A percentile compares a stretch with the other conserved stretches of the same genome.
Evolutionary conservation across 2,113 vertebrate genomes (phyloP).

Genomic region (Heterotis niloticus): DNA sequence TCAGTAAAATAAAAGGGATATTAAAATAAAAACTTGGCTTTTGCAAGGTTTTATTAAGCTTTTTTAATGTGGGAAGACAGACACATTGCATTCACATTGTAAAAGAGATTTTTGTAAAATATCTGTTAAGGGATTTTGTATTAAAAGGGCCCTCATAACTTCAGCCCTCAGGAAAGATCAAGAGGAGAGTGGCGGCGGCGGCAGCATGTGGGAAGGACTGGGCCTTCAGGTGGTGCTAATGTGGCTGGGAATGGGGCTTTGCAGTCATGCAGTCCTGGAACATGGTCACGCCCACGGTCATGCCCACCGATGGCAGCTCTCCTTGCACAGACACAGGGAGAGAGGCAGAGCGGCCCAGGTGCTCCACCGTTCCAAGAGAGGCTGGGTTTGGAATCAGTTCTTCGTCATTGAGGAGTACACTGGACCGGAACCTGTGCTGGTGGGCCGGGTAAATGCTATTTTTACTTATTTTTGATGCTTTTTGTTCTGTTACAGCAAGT

Average conservation of each 20-base stretch:
- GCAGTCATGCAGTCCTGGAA: conserved; percentile 62
- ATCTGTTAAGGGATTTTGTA: too few relatives aligned
- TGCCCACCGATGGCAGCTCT: conserved; percentile 57
- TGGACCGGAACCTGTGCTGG: conserved; percentile 89
- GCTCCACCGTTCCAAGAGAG: conserved; percentile 82
- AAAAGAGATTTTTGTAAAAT: too few relatives aligned
- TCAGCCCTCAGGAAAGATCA: not conserved
- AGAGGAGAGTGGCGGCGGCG: not conserved
- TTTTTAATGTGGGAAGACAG: too few relatives aligned
- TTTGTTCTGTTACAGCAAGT: not conserved
- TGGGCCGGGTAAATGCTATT: conserved; percentile 82
- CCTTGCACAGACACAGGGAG: conserved; percentile 75
- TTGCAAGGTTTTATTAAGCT: not conserved
- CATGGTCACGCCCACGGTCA: conserved; percentile 51
- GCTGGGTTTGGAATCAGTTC: conserved; percentile 76
- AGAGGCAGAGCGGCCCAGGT: conserved; percentile 91
- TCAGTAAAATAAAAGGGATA: too few relatives aligned
- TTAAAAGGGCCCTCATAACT: too few relatives aligned
- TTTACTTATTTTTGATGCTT: not conserved
- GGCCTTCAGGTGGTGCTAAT: conserved; percentile 74
- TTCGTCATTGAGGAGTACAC: conserved; percentile 98
- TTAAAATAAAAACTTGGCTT: too few relatives aligned
- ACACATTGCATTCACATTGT: too few relatives aligned
- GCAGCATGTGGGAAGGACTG: conserved; percentile 77
- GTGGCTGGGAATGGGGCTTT: conserved; percentile 73